phyloP scores from a whole-genome alignment of 2,113 vertebrate genomes.

The Pavo muticus region DNA sequence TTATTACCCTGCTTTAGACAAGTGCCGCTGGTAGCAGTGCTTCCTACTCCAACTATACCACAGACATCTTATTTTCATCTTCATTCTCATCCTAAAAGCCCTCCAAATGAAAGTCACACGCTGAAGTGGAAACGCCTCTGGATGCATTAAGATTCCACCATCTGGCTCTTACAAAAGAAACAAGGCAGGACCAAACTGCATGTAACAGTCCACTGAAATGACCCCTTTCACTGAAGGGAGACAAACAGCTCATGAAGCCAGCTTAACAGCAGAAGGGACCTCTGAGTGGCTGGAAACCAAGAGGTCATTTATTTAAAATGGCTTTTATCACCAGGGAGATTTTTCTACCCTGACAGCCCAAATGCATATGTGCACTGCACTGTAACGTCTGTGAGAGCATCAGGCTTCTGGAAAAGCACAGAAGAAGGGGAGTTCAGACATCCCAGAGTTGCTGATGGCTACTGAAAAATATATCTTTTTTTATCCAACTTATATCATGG shows the following conservation, averaged over 20 bases:
- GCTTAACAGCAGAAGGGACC: neutral
- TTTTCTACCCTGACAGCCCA: neutral
- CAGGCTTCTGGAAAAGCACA: neutral
- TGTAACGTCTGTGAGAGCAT: neutral
- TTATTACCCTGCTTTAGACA: neutral
- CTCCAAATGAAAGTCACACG: neutral
- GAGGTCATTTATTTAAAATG: neutral
- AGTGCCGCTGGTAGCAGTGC: neutral
- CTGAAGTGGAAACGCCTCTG: neutral
- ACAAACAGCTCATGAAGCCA: neutral
- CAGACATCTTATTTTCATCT: neutral
- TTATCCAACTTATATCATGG: neutral
- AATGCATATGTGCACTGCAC: neutral
- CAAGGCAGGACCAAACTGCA: neutral
- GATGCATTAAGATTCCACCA: neutral
- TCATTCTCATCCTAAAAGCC: neutral
- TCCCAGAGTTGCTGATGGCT: neutral
- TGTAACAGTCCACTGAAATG: accelerated
- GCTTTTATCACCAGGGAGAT: neutral
- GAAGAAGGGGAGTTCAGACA: neutral
- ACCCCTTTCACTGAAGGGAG: neutral
- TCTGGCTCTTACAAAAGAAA: neutral
- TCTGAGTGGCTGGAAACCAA: neutral
- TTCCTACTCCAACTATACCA: neutral
- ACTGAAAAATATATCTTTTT: neutral